A percentile compares a stretch with the other conserved stretches of the same genome.
phyloP scores from a whole-genome alignment of 2,113 vertebrate species.

The Cottus gobio region DNA sequence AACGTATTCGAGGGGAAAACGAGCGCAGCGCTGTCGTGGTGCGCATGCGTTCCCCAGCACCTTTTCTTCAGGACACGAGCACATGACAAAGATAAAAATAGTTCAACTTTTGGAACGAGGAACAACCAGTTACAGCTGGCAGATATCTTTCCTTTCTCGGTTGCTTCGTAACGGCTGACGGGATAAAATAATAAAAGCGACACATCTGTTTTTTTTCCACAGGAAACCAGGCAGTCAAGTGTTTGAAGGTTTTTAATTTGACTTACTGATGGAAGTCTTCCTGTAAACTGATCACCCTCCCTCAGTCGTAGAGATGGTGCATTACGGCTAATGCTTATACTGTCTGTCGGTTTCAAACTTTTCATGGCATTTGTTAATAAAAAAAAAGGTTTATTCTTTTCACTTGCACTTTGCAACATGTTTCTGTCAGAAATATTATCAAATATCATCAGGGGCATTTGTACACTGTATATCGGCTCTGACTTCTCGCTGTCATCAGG shows the following conservation, averaged over 20 bases:
- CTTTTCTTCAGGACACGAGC: too few relatives aligned
- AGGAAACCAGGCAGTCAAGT: too few relatives aligned
- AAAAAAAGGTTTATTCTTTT: not conserved
- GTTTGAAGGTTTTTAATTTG: too few relatives aligned
- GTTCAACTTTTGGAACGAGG: not conserved
- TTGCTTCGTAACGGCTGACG: too few relatives aligned
- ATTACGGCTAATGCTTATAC: not conserved
- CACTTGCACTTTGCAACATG: not conserved
- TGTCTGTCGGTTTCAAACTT: not conserved
- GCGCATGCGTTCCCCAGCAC: not conserved
- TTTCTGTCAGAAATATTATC: not conserved
- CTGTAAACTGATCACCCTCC: not conserved
- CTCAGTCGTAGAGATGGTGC: not conserved
- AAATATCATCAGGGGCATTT: not conserved
- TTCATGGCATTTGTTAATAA: not conserved
- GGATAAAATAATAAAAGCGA: not conserved
- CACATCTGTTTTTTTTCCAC: not conserved
- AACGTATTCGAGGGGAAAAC: too few relatives aligned
- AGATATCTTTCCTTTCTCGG: not conserved
- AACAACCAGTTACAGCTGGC: not conserved
- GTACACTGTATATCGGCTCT: not conserved
- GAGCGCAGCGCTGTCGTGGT: too few relatives aligned
- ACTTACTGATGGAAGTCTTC: not conserved
- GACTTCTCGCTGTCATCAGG: not conserved
- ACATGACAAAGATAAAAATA: not conserved